Evolutionary conservation across 2,113 vertebrate species (phyloP), one percentile per base, ranked within the genome.

Genomic region (Porphyrio hochstetteri): DNA sequence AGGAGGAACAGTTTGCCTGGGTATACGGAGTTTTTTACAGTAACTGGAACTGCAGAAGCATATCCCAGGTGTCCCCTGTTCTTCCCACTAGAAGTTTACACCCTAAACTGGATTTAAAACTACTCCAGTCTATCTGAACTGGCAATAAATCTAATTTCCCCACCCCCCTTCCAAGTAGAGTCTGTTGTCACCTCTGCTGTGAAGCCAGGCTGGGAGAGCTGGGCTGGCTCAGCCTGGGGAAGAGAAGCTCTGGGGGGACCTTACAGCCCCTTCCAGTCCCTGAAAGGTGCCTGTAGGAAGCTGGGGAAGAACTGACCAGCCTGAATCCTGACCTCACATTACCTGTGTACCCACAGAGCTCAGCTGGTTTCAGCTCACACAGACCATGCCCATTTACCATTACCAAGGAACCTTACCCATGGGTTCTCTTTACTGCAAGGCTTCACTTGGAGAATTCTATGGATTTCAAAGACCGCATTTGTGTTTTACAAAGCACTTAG

Each of bases 291-390:
- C 17, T 46, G 44, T 46, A 46, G 44, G 44, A 46, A 46, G 44
- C 44, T 19, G 44, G 44, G 44, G 44, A 46, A n/a, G n/a, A n/a
- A n/a, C n/a, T n/a, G n/a, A 33, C 9, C 72, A 52, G 48, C 21
- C 31, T 18, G 4, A 53, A 72, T 8, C 38, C 46, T 3, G 0
- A 38, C 44, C 33, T 53, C 64, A 20, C 1, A 0, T 1, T 48
- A 20, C 18, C 7, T 4, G 5, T 61, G 57, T 7, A 60, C n/a
- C 20, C 60, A 63, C 16, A 31, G 7, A 60, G 35, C 42, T 16
- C 8, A 11, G 19, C 4, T 36, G 5, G 8, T 28, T 38, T 8
- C 65, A 36, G 23, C 7, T 77, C 27, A 14, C 1, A 1, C 1
- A 33, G 18, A 63, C 52, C 21, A 83, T 33, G 24, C 33, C 7